A percentile compares a stretch with the other conserved stretches of the same genome.
phyloP scores from a whole-genome alignment of 2,888 invertebrate genomes.

The Ormyrus rosae region DNA sequence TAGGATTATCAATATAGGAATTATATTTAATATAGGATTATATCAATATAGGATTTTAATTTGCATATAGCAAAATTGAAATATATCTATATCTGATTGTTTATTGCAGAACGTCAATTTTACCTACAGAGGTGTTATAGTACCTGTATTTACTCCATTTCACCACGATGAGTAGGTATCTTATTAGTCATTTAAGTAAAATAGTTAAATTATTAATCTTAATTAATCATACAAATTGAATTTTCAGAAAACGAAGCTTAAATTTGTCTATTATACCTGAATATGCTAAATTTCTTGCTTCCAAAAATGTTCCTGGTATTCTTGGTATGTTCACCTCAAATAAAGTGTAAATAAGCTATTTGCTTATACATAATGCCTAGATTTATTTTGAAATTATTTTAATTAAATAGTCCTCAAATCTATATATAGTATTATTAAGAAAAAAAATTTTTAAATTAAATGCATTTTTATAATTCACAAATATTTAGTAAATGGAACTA shows the following conservation, averaged over 20 bases:
- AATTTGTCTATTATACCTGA: slow-evolving; percentile 77
- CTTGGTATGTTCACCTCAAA: slow-evolving; percentile 77
- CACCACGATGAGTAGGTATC: slow-evolving; percentile 78
- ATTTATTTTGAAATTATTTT: too few species aligned
- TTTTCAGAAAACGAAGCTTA: slow-evolving; percentile 58
- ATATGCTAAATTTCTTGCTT: slow-evolving; percentile 82
- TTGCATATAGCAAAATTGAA: background rate
- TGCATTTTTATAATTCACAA: background rate
- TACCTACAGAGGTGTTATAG: slow-evolving; percentile 81
- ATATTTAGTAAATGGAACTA: slow-evolving; percentile 85
- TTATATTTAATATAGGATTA: background rate
- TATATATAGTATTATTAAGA: background rate
- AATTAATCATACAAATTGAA: background rate
- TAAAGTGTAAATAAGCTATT: too few species aligned
- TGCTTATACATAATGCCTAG: too few species aligned
- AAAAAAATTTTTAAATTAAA: background rate
- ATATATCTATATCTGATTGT: slow-evolving; percentile 28
- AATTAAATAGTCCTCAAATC: background rate
- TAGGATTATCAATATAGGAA: too few species aligned
- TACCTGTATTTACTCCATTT: slow-evolving; percentile 85
- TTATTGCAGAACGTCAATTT: slow-evolving; percentile 58
- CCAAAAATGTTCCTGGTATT: slow-evolving; percentile 81
- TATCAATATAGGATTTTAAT: background rate
- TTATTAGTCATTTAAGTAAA: background rate
- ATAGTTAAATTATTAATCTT: background rate